A percentile compares a stretch with the other conserved stretches of the same genome.
Evolutionary conservation across 1,140 invertebrate genomes (phyloP).

Genomic region (Macrotrachela quadricornifera): DNA sequence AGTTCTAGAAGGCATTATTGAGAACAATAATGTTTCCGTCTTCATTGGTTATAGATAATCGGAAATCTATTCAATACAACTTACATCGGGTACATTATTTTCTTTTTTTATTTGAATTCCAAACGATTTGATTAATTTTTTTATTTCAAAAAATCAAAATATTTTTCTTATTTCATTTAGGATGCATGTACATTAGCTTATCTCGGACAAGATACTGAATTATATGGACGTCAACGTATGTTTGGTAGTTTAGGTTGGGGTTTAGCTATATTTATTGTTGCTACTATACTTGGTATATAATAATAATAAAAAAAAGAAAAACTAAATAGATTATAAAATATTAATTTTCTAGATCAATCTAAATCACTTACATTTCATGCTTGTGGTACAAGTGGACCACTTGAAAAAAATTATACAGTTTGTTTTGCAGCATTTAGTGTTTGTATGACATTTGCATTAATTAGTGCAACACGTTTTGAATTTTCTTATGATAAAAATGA

Average conservation of each 20-base stretch:
- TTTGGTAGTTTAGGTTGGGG: conserved; percentile 95
- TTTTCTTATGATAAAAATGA: conserved; percentile 23
- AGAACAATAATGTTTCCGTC: too few species aligned
- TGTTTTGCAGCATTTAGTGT: conserved; percentile 94
- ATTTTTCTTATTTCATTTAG: too few species aligned
- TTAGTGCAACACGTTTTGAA: conserved; percentile 61
- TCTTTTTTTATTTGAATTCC: too few species aligned
- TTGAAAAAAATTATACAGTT: conserved; percentile 84
- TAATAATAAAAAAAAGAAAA: too few species aligned
- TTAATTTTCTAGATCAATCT: conserved; percentile 73
- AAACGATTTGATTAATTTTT: too few species aligned
- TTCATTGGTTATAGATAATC: too few species aligned
- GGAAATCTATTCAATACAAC: too few species aligned
- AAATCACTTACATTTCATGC: conserved; percentile 58
- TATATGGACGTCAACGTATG: conserved; percentile 88
- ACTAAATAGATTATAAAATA: too few species aligned
- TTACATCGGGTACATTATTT: too few species aligned
- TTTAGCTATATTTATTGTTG: conserved; percentile 91
- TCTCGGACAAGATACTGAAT: conserved; percentile 58
- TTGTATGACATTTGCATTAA: conserved; percentile 76
- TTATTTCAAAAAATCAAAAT: too few species aligned
- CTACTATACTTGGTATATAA: conserved; percentile 30
- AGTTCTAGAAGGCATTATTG: too few species aligned
- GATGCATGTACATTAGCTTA: conserved; percentile 51
- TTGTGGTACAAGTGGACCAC: conserved; percentile 44